phyloP scores from a whole-genome alignment of 2,797 vertebrate species.

The Megalops cyprinoides region DNA sequence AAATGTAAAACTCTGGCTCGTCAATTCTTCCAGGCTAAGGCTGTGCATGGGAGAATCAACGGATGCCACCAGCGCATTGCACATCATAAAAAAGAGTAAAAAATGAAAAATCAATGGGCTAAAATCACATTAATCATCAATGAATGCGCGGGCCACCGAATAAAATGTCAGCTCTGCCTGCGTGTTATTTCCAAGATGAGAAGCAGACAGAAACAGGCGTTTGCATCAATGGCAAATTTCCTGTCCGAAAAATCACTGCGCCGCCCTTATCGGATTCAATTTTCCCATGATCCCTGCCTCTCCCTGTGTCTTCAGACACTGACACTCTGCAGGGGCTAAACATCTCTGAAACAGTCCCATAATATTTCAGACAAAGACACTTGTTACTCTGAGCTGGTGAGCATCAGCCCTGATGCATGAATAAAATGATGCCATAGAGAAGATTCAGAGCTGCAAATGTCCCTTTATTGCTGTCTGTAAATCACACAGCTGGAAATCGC shows the following conservation, averaged over 20 bases:
- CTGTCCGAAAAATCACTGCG: not conserved
- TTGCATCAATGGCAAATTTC: slow-evolving; percentile 4
- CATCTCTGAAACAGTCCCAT: not conserved
- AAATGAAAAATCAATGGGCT: not conserved
- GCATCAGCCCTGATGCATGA: not conserved
- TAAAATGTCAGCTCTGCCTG: not conserved
- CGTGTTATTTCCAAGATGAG: not conserved
- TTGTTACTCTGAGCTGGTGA: not conserved
- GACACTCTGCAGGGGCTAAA: too few relatives aligned
- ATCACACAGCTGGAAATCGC: not conserved
- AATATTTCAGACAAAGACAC: not conserved
- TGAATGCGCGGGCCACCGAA: not conserved
- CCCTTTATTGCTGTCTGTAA: not conserved
- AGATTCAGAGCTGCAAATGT: not conserved
- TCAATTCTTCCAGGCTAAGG: not conserved
- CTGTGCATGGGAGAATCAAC: not conserved
- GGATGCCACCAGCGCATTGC: not conserved
- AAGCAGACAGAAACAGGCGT: not conserved
- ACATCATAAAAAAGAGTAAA: too few relatives aligned
- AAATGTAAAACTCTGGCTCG: not conserved
- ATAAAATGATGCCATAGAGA: not conserved
- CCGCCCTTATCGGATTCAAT: not conserved
- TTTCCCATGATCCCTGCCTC: too few relatives aligned
- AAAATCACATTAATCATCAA: not conserved
- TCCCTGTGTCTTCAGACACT: not conserved